A percentile compares a stretch with the other conserved stretches of the same genome.
Conservation (phyloP, 2,888 invertebrate genomes). For the Dasysyrphus tricinctus region DNA sequence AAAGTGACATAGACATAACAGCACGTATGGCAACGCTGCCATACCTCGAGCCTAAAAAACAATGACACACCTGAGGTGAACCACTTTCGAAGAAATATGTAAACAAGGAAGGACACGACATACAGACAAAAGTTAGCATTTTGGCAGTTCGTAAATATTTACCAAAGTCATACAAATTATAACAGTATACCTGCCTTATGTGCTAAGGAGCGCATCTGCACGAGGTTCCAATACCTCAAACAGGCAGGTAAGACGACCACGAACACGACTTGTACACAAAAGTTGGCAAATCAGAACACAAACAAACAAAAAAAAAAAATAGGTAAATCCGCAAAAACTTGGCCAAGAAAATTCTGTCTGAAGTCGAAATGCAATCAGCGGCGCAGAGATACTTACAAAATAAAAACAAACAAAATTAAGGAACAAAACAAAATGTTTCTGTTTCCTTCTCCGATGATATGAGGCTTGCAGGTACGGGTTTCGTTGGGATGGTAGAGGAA, state of each 20-base stretch:
- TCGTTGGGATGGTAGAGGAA: slow-evolving; percentile 15
- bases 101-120: slow-evolving; percentile 50
- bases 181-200: slow-evolving; percentile 54
- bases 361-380: slow-evolving; percentile 34
- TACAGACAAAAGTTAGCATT: slow-evolving; percentile 12
- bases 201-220: slow-evolving; percentile 55
- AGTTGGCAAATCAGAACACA: slow-evolving; percentile 5
- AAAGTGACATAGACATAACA: neutral
- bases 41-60: too few relatives aligned
- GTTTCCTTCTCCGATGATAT: slow-evolving; percentile 1
- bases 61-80: slow-evolving; percentile 23
- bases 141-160: slow-evolving; percentile 65
- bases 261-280: slow-evolving; percentile 23
- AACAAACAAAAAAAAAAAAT: neutral
- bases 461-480: neutral
- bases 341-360: neutral
- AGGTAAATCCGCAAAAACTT: slow-evolving; percentile 9
- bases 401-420: slow-evolving; percentile 12
- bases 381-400: slow-evolving; percentile 28
- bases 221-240: slow-evolving; percentile 40
- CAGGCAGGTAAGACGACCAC: neutral
- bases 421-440: slow-evolving; percentile 51
- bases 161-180: slow-evolving; percentile 56
- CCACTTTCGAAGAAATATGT: slow-evolving; percentile 23
- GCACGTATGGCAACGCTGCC: neutral